phyloP scores from a whole-genome alignment of 2,113 vertebrate genomes.

The Mustelus asterias region DNA sequence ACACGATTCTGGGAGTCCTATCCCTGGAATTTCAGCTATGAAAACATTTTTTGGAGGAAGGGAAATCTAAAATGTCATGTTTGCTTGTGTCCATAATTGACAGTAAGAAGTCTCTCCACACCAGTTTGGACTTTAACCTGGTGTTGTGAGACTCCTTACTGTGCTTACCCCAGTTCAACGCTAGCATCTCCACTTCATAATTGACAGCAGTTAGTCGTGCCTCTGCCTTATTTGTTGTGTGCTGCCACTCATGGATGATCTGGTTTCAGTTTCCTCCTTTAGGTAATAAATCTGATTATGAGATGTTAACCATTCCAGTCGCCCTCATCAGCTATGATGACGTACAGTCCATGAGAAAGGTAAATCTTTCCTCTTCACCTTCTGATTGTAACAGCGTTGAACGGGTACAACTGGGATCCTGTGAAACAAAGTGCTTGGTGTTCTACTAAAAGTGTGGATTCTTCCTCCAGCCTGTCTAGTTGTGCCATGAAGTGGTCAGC shows the following conservation, averaged over 20 bases:
- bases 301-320: constrained; percentile 69
- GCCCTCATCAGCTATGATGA: constrained; percentile 73
- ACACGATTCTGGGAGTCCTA: background rate
- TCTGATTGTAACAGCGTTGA: background rate
- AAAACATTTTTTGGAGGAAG: background rate
- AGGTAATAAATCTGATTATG: constrained; percentile 65
- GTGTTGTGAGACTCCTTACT: no score
- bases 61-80: background rate
- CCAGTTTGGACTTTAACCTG: no score
- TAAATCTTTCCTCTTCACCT: constrained; percentile 43
- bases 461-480: background rate
- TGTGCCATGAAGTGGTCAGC: background rate
- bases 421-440: background rate
- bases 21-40: background rate
- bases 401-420: no score
- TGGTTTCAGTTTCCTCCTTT: constrained; percentile 59
- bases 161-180: no score
- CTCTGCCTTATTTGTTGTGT: background rate
- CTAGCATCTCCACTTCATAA: no score
- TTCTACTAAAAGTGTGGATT: background rate
- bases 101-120: no score
- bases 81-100: background rate
- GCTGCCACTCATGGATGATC: background rate
- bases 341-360: constrained; percentile 67
- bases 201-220: background rate